Evolutionary conservation across 30 jellyfish, hydroid and myxozoan species (phyloP).

Genomic region (Turritopsis rubra): DNA sequence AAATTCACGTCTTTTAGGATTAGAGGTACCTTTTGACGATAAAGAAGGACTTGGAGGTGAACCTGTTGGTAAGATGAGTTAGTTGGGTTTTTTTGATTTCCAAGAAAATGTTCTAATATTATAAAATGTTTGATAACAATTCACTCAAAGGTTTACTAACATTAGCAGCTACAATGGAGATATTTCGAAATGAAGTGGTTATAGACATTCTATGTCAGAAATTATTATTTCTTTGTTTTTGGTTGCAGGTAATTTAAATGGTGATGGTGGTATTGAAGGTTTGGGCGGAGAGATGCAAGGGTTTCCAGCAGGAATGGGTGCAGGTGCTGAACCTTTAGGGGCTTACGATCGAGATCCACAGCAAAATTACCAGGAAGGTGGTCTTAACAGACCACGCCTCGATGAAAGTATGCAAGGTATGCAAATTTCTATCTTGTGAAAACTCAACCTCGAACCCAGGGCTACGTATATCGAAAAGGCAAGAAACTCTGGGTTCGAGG

Average conservation of each 20-base stretch:
- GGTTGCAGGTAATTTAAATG: slow-evolving; percentile 10
- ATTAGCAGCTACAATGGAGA: background rate
- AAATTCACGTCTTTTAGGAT: background rate
- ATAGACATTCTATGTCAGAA: no score
- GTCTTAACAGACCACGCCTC: background rate
- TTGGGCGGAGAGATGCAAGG: slow-evolving; percentile 47
- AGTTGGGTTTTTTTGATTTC: no score
- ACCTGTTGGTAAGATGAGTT: slow-evolving; percentile 23
- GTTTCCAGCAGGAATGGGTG: slow-evolving; percentile 55
- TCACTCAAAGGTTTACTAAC: no score
- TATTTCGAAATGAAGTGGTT: background rate
- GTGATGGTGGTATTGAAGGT: slow-evolving; percentile 21
- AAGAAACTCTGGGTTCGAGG: background rate
- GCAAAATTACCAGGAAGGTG: background rate
- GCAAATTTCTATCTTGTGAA: background rate
- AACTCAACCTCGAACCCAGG: background rate
- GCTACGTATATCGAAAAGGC: background rate
- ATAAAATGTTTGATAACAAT: no score
- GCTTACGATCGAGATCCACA: slow-evolving; percentile 14
- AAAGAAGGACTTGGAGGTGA: slow-evolving; percentile 24
- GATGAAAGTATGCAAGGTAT: background rate
- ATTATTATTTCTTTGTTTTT: background rate
- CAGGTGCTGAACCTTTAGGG: slow-evolving; percentile 48
- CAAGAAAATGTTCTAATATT: no score
- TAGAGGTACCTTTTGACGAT: slow-evolving; percentile 14